Conservation (phyloP, 1,140 invertebrate species). For the Trichoplusia ni region DNA sequence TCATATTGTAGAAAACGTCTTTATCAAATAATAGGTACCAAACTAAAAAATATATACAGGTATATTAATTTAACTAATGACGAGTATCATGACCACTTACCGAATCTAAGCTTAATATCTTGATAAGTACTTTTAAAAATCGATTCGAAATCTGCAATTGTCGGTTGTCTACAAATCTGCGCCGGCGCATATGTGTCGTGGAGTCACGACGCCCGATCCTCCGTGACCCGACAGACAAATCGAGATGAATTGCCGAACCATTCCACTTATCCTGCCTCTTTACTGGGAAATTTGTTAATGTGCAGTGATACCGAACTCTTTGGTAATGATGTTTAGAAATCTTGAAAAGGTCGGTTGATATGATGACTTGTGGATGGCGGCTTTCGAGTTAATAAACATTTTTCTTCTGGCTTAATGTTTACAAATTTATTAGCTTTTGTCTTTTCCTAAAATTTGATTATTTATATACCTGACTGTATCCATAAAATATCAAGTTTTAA, state of each 20-base stretch:
- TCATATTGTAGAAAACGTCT: too few relatives aligned
- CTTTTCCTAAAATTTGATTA: too few relatives aligned
- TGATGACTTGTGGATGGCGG: too few relatives aligned
- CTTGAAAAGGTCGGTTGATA: too few relatives aligned
- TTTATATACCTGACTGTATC: too few relatives aligned
- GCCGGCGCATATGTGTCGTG: conserved; percentile 39
- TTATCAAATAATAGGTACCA: too few relatives aligned
- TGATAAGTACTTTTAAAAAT: conserved; percentile 5
- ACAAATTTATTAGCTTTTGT: too few relatives aligned
- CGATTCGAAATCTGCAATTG: conserved; percentile 25
- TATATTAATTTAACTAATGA: not conserved
- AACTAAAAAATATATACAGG: too few relatives aligned
- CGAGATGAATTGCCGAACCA: conserved; percentile 70
- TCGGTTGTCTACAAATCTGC: conserved; percentile 23
- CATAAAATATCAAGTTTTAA: too few relatives aligned
- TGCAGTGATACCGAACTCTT: not conserved
- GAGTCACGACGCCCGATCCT: conserved; percentile 62
- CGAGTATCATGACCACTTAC: not conserved
- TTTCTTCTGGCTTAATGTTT: too few relatives aligned
- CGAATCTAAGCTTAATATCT: not conserved
- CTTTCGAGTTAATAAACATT: too few relatives aligned
- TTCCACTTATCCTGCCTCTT: conserved; percentile 49
- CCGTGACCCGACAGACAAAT: conserved; percentile 75
- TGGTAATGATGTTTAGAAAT: not conserved
- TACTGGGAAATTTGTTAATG: conserved; percentile 33